Conservation (phyloP, 1,140 invertebrate species). For the Vollenhovia emeryi region DNA sequence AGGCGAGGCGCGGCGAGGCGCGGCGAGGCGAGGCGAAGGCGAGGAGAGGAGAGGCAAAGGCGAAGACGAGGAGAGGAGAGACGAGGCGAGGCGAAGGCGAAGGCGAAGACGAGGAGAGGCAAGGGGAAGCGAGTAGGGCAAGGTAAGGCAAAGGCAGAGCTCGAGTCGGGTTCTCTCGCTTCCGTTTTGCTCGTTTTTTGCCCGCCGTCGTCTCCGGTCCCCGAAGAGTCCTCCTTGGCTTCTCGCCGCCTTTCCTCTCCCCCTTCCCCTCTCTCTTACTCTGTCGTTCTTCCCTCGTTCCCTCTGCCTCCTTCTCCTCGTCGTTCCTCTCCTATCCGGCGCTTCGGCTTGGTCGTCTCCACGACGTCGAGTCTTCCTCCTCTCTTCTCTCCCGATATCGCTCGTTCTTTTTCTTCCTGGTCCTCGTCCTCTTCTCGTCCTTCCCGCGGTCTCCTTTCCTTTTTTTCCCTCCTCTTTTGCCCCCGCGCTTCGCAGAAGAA, state of each 20-base stretch:
- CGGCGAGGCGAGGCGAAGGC: slow-evolving; percentile 23
- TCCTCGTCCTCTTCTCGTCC: slow-evolving; percentile 9
- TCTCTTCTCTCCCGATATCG: slow-evolving; percentile 7
- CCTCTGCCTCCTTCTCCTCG: slow-evolving; percentile 10
- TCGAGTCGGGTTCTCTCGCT: slow-evolving; percentile 65
- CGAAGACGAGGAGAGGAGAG: not conserved
- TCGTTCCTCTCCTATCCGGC: slow-evolving; percentile 22
- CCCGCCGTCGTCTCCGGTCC: slow-evolving; percentile 67
- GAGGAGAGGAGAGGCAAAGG: slow-evolving; percentile 31
- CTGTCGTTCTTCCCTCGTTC: slow-evolving; percentile 18
- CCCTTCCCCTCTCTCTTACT: slow-evolving; percentile 21
- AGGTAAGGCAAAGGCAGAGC: slow-evolving; percentile 43
- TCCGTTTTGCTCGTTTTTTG: slow-evolving; percentile 72
- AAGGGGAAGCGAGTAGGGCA: not conserved
- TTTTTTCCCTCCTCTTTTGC: not conserved
- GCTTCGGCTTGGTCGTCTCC: slow-evolving; percentile 42
- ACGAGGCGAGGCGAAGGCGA: not conserved
- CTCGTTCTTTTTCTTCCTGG: slow-evolving; percentile 31
- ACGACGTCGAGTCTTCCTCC: slow-evolving; percentile 13
- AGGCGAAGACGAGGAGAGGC: not conserved
- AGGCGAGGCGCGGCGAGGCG: not conserved
- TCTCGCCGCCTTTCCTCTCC: slow-evolving; percentile 53
- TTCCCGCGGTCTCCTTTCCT: not conserved
- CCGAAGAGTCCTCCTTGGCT: slow-evolving; percentile 67
- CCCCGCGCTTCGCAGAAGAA: slow-evolving; percentile 41